Percentiles rank a stretch among this genome's conserved stretches.
These are phyloP conservation scores for Kryptopterus vitreolus DNA, from an alignment of 2,797 vertebrate genomes.

Conservation along the genomic window DNA sequence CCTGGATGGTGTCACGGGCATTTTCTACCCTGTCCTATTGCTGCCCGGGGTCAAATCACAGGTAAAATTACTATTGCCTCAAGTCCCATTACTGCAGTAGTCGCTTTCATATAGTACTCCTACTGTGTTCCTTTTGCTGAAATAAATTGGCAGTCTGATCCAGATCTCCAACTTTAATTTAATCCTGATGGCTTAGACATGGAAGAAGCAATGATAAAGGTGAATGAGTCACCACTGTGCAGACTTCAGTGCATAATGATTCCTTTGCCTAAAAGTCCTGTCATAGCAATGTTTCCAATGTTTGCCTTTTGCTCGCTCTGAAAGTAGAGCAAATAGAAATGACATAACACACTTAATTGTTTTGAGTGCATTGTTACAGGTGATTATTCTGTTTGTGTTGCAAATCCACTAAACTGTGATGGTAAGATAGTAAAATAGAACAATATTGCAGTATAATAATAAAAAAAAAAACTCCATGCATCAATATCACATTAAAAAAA, in stretches of 20 bases:
- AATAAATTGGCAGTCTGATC: conserved; percentile 11
- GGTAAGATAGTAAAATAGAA: conserved; percentile 2
- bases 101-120: conserved; percentile 4
- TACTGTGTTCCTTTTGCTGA: conserved; percentile 2
- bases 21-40: conserved; percentile 17
- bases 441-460: neutral
- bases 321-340: neutral
- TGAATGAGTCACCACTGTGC: conserved; percentile 25
- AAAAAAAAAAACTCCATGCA: neutral
- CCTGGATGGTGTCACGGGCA: neutral
- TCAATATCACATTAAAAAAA: neutral
- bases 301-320: neutral
- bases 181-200: conserved; percentile 15
- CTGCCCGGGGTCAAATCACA: conserved; percentile 20
- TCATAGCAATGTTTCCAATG: neutral
- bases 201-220: conserved; percentile 30
- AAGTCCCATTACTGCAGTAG: neutral
- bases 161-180: conserved; percentile 5
- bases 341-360: neutral
- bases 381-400: neutral
- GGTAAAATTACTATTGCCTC: conserved; percentile 6
- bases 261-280: neutral
- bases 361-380: conserved; percentile 5
- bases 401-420: neutral
- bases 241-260: conserved; percentile 18